Base-by-base conservation (phyloP, 2,113 vertebrate genomes). In the Papio anubis region DNA sequence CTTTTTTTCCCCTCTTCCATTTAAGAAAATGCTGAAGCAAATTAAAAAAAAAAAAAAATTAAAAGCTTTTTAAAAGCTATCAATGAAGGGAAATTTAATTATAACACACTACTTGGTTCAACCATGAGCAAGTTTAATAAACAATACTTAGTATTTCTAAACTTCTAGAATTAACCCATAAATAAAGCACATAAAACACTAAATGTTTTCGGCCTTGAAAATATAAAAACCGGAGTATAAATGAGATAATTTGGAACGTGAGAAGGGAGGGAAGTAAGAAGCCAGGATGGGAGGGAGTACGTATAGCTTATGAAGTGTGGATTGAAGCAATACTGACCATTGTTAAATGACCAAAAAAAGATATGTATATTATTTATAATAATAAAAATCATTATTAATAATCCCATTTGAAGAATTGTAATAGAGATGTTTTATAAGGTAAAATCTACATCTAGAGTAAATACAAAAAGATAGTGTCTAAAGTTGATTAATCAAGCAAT, bases 11-110 rank as follows among this genome's bases (percentile, higher is more conserved):
- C 10, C 43, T 70, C 81, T 73, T 50, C 27, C 66, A 79, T 10
- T 82, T 93, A 92, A 91, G 81, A 7, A 97, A 84, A 96, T 55
- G 18, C 25, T 85, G 88, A 75, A 96, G 12, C 5, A 96, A 84
- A 92, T 73, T 52, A 0, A 8, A 55, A 43, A 45, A 4, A 8
- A 55, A 55, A 43, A 45, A 21, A 32, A 76, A 82, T 68, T 88
- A 91, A 79, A 97, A 90, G 18, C 1, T 66, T 93, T 48, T 76
- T 76, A 79, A 91, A 70, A 79, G 30, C 75, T 70, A 89, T 83
- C 20, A 90, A 30, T 68, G 12, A 96, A 70, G 88, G 21, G 11
- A 75, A 96, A 94, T 96, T 30, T 64, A 52, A 45, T 64, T 68
- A 84, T 45, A 95, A 66, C 16, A 16, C 4, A 88, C 18, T 89